Base-by-base conservation (phyloP, 2,797 vertebrate species). In the Pangasius krempfi region DNA sequence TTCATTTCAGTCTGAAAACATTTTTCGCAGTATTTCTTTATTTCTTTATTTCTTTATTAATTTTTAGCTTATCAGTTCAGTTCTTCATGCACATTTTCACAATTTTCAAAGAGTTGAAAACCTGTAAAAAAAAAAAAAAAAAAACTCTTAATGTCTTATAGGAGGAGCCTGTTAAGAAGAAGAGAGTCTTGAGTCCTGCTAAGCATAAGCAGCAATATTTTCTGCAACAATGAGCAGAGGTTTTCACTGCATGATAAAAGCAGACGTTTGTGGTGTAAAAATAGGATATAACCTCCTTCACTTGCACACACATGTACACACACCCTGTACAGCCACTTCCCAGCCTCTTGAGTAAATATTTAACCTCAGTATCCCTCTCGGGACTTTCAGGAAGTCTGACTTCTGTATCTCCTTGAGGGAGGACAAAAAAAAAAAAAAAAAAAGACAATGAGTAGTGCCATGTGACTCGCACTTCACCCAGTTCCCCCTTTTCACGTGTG, bases 321-420 rank as follows among this genome's bases (percentile, higher is more conserved):
- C 81, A 87, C 88, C 87, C 73, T 89, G 85, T 83, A 86, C 47
- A 89, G 66, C 86, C 86, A 91, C 86, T 91, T 90, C 89, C 88
- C 83, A 87, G 91, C 89, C 78, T 90, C 91, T 92, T 92, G 89
- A 92, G 90, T 92, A 91, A 92, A 93, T 91, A 92, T 91, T 92
- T 90, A 92, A 93, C 91, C 90, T 89, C 82, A 85, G 89, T 92
- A 91, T 92, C 88, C 90, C 86, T 87, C 89, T 92, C 60, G 76
- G 62, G 89, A 88, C 64, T 83, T 79, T 91, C 89, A 93, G 93
- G 92, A 93, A 91, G 89, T 90, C 80, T 86, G 88, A 90, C 86
- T 88, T 93, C 90, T 90, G 83, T 85, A 90, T 88, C 82, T 92
- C 85, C 88, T 85, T 87, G 87, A 85, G 87, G 85, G 84, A 89